Conservation (phyloP, 2,113 vertebrate species). For the Bambusicola thoracicus region DNA sequence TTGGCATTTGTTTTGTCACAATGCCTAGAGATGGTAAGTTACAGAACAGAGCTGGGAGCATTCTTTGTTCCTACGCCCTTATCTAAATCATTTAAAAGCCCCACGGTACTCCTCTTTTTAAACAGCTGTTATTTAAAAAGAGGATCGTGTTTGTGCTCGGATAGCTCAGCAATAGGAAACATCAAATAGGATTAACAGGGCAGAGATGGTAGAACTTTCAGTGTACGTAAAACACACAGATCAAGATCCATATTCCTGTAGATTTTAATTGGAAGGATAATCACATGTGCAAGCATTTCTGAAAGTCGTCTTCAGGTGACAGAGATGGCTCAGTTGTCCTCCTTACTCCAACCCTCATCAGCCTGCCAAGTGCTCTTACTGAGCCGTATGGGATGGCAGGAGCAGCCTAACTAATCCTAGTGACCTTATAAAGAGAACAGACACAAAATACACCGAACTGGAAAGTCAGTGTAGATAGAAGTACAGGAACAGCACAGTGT, state of each 20-base stretch:
- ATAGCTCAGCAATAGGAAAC: background rate
- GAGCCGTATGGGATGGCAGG: background rate
- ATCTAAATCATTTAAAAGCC: background rate
- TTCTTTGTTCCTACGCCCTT: background rate
- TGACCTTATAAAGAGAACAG: background rate
- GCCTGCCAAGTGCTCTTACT: conserved; percentile 15
- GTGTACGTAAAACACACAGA: accelerated
- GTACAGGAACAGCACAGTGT: conserved; percentile 4
- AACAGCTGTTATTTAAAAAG: background rate
- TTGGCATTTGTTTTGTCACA: background rate
- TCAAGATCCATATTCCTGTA: background rate
- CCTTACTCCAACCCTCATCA: background rate
- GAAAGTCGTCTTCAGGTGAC: background rate
- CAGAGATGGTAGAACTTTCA: background rate
- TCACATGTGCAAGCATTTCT: background rate
- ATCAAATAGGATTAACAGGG: background rate
- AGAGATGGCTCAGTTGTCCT: background rate
- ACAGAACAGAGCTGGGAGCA: background rate
- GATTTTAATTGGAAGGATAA: background rate
- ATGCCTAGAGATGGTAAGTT: background rate
- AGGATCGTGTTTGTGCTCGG: background rate
- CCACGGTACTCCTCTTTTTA: background rate
- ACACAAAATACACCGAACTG: background rate
- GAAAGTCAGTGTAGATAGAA: background rate
- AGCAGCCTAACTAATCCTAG: background rate